Evolutionary conservation across 2,888 invertebrate species (phyloP).

Genomic region (Drosophila eohydei): DNA sequence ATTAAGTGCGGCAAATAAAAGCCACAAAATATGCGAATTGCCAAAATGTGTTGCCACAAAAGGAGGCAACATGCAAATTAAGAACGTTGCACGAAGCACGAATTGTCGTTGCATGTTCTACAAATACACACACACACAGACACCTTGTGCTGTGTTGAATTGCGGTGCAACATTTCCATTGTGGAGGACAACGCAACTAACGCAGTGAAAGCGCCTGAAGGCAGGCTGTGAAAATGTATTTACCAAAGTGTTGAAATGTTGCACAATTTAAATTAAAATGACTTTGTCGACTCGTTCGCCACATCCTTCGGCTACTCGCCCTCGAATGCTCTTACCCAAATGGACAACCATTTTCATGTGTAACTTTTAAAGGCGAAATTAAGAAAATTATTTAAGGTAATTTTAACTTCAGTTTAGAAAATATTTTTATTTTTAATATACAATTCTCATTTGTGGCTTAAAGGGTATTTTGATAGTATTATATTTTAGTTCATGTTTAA

Average conservation of each 20-base stretch:
- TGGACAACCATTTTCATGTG: not conserved
- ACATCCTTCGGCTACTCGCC: conserved; percentile 12
- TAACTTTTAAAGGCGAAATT: not conserved
- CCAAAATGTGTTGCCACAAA: conserved; percentile 10
- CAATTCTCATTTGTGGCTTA: not conserved
- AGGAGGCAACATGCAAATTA: conserved; percentile 48
- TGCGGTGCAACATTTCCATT: conserved; percentile 23
- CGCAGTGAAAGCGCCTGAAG: conserved; percentile 50
- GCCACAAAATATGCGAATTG: conserved; percentile 29
- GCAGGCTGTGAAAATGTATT: conserved; percentile 60
- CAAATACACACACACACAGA: not conserved
- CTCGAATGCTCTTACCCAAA: conserved; percentile 3
- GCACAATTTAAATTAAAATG: conserved; percentile 81
- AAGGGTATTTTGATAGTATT: conserved; percentile 15
- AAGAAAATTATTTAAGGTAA: not conserved
- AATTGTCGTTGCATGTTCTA: conserved; percentile 23
- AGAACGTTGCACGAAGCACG: conserved; percentile 29
- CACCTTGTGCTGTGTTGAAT: conserved; percentile 11
- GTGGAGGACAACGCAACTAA: conserved; percentile 19
- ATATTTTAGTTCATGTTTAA: conserved; percentile 11
- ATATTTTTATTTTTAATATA: not conserved
- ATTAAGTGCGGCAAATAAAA: conserved; percentile 41
- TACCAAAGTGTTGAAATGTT: conserved; percentile 79
- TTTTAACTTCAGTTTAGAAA: not conserved
- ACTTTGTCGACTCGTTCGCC: conserved; percentile 66